Conservation (phyloP, 2,113 vertebrate genomes). For the Neodontobutis hainanensis region DNA sequence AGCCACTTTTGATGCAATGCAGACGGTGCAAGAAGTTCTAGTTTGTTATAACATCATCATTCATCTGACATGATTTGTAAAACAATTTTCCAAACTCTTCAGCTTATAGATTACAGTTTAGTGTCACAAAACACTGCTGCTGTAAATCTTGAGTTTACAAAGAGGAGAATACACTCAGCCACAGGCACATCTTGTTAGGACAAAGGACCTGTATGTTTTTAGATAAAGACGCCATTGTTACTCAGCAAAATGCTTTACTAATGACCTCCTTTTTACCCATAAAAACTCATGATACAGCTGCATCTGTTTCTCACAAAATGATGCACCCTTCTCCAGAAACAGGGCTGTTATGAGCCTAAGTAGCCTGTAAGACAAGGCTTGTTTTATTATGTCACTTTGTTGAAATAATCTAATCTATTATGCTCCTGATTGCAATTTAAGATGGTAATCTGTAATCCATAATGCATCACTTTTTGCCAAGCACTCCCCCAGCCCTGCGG, state of each 20-base stretch:
- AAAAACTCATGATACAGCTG: not conserved
- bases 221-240: not conserved
- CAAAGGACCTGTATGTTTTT: slow-evolving; percentile 9
- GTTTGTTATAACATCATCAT: not conserved
- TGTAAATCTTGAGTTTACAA: slow-evolving; percentile 13
- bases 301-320: not conserved
- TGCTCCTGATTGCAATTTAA: slow-evolving; percentile 58
- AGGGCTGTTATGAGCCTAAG: slow-evolving; percentile 6
- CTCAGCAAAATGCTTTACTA: not conserved
- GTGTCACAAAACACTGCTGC: not conserved
- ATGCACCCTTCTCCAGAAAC: not conserved
- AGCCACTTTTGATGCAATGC: too few species aligned
- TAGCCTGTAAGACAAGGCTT: slow-evolving; percentile 7
- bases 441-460: slow-evolving; percentile 60
- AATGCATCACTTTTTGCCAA: slow-evolving; percentile 52
- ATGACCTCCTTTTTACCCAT: not conserved
- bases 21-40: too few species aligned
- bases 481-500: slow-evolving; percentile 31
- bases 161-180: slow-evolving; percentile 1
- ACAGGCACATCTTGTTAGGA: not conserved
- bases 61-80: not conserved
- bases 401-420: slow-evolving; percentile 41
- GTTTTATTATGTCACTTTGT: slow-evolving; percentile 31
- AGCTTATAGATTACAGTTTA: not conserved
- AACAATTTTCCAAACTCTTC: not conserved